phyloP scores from a whole-genome alignment of 2,888 invertebrate genomes.

The Phanerotoma sp. region DNA sequence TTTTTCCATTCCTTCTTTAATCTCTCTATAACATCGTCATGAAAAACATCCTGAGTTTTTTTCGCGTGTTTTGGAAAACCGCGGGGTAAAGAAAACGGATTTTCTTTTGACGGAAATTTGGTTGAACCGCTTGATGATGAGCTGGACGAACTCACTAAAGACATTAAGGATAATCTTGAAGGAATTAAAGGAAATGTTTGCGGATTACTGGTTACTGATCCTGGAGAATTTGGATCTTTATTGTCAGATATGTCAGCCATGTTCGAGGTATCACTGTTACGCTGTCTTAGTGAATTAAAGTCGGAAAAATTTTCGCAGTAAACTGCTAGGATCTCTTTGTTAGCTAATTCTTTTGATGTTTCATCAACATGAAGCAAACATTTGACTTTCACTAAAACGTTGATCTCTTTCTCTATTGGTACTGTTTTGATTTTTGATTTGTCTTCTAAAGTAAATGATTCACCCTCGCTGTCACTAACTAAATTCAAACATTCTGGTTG shows the following conservation, averaged over 20 bases:
- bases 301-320: conserved; percentile 39
- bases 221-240: conserved; percentile 46
- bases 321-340: conserved; percentile 43
- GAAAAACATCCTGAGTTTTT: conserved; percentile 25
- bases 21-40: conserved; percentile 39
- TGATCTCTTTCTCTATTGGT: conserved; percentile 45
- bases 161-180: conserved; percentile 45
- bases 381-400: conserved; percentile 44
- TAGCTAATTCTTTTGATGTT: conserved; percentile 42
- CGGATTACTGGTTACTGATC: conserved; percentile 47
- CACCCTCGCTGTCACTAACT: conserved; percentile 48
- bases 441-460: conserved; percentile 39
- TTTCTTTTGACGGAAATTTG: conserved; percentile 26
- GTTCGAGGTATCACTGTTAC: conserved; percentile 42
- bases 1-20: conserved; percentile 50
- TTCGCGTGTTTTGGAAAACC: conserved; percentile 43
- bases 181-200: conserved; percentile 40
- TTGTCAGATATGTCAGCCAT: conserved; percentile 52
- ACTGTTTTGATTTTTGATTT: conserved; percentile 35
- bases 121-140: conserved; percentile 42
- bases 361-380: conserved; percentile 48
- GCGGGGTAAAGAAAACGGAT: conserved; percentile 41
- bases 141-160: conserved; percentile 47
- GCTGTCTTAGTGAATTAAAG: conserved; percentile 32
- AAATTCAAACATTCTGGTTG: conserved; percentile 37